Evolutionary conservation across 2,113 vertebrate genomes (phyloP).

Genomic region (Lampris megalopsis): DNA sequence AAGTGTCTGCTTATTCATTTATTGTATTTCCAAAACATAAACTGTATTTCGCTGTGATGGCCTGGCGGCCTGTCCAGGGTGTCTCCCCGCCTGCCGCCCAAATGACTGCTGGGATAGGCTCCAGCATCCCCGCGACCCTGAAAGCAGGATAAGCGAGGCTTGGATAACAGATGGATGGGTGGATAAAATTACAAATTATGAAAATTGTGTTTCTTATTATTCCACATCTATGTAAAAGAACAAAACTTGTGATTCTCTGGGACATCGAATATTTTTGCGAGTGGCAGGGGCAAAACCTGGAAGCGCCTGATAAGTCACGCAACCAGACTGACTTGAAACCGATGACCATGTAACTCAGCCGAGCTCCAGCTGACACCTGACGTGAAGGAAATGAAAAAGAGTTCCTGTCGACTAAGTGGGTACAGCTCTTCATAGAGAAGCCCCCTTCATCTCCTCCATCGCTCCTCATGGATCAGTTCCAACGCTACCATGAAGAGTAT

Average conservation of each 20-base stretch:
- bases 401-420: conserved; percentile 45
- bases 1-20: too few species aligned
- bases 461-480: conserved; percentile 31
- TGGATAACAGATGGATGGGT: too few species aligned
- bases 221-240: background rate
- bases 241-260: background rate
- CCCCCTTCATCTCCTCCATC: conserved; percentile 52
- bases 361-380: conserved; percentile 24
- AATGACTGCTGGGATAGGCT: too few species aligned
- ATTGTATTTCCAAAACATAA: too few species aligned
- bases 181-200: too few species aligned
- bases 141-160: too few species aligned
- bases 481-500: conserved; percentile 10
- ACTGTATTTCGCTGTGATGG: too few species aligned
- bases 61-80: too few species aligned
- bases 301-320: conserved; percentile 8
- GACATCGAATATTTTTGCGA: conserved; percentile 17
- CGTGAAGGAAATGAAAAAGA: conserved; percentile 54
- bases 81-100: too few species aligned
- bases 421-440: conserved; percentile 20
- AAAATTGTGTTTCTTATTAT: background rate
- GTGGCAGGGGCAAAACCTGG: background rate
- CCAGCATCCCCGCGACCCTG: too few species aligned
- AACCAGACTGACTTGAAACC: conserved; percentile 9
- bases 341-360: conserved; percentile 27